Conservation (phyloP, 2,113 vertebrate genomes). For the Charina bottae region DNA sequence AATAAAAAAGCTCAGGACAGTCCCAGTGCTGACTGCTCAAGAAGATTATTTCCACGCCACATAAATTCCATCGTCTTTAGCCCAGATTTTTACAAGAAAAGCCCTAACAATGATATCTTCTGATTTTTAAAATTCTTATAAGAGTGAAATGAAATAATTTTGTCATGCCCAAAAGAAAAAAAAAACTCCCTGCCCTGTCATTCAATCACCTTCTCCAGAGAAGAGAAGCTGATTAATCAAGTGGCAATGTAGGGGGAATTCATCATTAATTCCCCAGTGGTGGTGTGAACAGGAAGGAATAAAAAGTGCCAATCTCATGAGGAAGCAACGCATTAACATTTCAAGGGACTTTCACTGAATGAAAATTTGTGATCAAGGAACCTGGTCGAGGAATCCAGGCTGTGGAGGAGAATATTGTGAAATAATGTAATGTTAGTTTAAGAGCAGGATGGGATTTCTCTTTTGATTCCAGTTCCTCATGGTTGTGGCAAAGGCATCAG, state of each 20-base stretch:
- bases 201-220: no score
- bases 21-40: background rate
- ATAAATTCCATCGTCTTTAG: background rate
- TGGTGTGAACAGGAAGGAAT: background rate
- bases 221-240: background rate
- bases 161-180: background rate
- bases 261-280: background rate
- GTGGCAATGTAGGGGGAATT: background rate
- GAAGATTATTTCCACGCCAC: background rate
- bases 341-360: background rate
- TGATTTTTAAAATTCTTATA: background rate
- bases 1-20: no score
- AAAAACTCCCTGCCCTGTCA: background rate
- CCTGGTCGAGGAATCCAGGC: background rate
- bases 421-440: background rate
- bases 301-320: background rate
- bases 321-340: background rate
- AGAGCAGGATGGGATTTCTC: background rate
- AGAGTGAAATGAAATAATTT: background rate
- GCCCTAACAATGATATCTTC: background rate
- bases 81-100: background rate
- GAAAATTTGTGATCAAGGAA: no score
- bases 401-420: background rate
- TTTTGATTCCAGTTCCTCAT: background rate
- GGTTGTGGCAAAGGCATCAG: no score